Conservation (phyloP, 2,113 vertebrate genomes). For the Callospermophilus lateralis region DNA sequence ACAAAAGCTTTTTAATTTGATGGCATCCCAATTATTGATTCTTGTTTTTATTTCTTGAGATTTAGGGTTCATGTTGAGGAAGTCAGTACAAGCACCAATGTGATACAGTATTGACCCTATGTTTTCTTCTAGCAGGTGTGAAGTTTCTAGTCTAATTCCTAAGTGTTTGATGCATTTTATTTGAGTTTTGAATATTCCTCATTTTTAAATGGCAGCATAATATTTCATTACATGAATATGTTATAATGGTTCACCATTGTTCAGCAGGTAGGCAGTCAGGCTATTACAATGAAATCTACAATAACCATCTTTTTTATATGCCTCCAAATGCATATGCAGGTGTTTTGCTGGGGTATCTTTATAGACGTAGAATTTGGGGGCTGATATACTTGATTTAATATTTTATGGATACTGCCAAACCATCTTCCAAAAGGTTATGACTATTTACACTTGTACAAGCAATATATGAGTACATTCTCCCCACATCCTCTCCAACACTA, state of each 20-base stretch:
- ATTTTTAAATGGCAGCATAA: constrained; percentile 15
- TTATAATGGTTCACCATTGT: neutral
- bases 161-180: no score
- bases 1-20: no score
- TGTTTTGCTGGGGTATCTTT: neutral
- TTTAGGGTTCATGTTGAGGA: no score
- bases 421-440: neutral
- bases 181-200: neutral
- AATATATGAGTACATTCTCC: neutral
- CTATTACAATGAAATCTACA: neutral
- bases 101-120: no score
- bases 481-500: neutral
- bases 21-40: no score
- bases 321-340: neutral
- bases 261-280: neutral
- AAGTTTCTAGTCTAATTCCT: no score
- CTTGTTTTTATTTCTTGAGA: no score
- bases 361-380: neutral
- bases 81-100: no score
- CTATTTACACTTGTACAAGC: neutral
- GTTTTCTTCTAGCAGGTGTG: no score
- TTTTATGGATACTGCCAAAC: neutral
- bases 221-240: neutral
- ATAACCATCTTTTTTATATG: neutral
- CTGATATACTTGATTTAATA: neutral